phyloP scores from a whole-genome alignment of 2,797 vertebrate genomes.

The Onychomys leucogaster region DNA sequence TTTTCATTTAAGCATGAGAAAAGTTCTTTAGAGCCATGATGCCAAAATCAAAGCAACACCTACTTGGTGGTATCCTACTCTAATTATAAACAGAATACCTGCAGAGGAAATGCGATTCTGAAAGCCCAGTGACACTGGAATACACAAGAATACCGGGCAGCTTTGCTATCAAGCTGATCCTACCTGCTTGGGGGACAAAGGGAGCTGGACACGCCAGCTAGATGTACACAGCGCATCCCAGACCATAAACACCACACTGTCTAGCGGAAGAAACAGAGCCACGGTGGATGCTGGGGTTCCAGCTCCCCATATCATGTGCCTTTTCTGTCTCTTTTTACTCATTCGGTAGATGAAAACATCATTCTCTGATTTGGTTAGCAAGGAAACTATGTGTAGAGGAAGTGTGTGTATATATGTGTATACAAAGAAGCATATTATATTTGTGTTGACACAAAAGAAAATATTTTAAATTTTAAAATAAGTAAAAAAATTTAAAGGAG shows the following conservation, averaged over 20 bases:
- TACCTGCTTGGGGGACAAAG: not conserved
- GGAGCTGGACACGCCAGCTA: not conserved
- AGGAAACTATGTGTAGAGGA: not conserved
- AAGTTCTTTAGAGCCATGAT: conserved; percentile 9
- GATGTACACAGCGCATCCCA: not conserved
- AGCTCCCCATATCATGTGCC: not conserved
- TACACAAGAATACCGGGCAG: not conserved
- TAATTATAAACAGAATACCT: not conserved
- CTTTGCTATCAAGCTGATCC: not conserved
- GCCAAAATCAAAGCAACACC: conserved; percentile 36
- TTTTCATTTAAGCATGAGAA: conserved; percentile 35
- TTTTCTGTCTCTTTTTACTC: not conserved
- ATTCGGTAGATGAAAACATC: not conserved
- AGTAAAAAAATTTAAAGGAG: not conserved
- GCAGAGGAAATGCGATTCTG: not conserved
- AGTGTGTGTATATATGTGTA: not conserved
- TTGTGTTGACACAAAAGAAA: not conserved
- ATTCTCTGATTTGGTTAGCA: not conserved
- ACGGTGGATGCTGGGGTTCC: not conserved
- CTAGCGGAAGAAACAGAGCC: not conserved
- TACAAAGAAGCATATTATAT: not conserved
- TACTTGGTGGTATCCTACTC: not conserved
- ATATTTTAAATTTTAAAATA: not conserved
- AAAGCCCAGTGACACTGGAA: not conserved
- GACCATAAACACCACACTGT: not conserved